Percentiles rank a stretch among this genome's conserved stretches.
Evolutionary conservation across 2,113 vertebrate species (phyloP).

Genomic region (Embiotoca jacksoni): DNA sequence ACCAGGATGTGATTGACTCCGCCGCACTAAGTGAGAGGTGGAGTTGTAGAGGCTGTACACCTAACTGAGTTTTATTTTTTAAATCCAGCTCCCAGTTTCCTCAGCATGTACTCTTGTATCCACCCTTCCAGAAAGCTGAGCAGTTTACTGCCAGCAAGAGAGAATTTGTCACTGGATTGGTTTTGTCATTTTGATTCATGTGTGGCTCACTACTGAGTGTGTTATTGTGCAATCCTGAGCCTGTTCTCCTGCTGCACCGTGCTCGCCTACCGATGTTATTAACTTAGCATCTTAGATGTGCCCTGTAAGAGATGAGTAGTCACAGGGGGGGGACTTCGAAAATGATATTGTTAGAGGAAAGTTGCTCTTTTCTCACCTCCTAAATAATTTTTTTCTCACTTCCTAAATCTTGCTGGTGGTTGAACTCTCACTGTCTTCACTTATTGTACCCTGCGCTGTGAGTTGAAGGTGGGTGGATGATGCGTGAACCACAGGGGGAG

Average conservation of each 20-base stretch:
- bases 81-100: constrained; percentile 46
- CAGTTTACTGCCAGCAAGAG: constrained; percentile 59
- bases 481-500: constrained; percentile 8
- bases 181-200: constrained; percentile 79
- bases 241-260: constrained; percentile 37
- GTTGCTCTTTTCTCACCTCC: constrained; percentile 16
- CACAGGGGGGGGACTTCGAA: constrained; percentile 19
- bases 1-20: constrained; percentile 60
- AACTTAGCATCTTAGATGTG: constrained; percentile 60
- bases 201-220: constrained; percentile 49
- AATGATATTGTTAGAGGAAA: constrained; percentile 40
- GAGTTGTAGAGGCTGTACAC: constrained; percentile 26
- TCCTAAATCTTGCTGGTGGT: constrained; percentile 41
- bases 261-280: constrained; percentile 60
- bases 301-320: constrained; percentile 51
- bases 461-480: constrained; percentile 42
- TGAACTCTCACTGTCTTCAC: constrained; percentile 47
- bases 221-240: constrained; percentile 61
- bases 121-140: constrained; percentile 51
- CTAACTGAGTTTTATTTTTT: constrained; percentile 60
- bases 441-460: constrained; percentile 17
- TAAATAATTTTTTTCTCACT: constrained; percentile 24
- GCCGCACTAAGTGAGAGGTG: constrained; percentile 10
- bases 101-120: constrained; percentile 34
- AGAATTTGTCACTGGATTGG: constrained; percentile 71